A percentile compares a stretch with the other conserved stretches of the same genome.
Conservation (phyloP, 2,797 vertebrate species). For the Percopsis omiscomaycus region DNA sequence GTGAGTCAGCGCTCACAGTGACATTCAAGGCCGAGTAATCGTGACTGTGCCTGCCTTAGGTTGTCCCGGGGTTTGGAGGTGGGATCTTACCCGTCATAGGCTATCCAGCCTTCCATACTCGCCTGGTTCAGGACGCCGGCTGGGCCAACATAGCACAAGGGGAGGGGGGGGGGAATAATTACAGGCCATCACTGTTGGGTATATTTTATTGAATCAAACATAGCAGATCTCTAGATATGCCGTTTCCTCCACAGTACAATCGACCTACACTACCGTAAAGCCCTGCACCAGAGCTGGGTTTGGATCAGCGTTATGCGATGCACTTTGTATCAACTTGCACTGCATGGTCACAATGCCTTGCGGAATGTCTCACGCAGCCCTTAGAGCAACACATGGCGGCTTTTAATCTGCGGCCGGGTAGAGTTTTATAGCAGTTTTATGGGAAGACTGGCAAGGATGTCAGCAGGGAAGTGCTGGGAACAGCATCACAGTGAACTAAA, state of each 20-base stretch:
- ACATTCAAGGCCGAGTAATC: constrained; percentile 80
- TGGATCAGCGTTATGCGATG: constrained; percentile 12
- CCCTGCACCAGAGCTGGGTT: constrained; percentile 36
- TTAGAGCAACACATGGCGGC: not conserved
- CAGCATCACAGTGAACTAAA: constrained; percentile 52
- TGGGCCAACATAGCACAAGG: constrained; percentile 53
- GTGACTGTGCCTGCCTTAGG: constrained; percentile 98
- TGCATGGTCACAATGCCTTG: not conserved
- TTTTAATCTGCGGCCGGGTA: constrained; percentile 13
- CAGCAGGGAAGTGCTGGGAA: constrained; percentile 60
- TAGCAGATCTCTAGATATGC: constrained; percentile 32
- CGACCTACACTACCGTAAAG: constrained; percentile 32
- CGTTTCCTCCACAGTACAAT: constrained; percentile 36
- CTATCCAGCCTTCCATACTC: constrained; percentile 92
- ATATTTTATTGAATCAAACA: constrained; percentile 56
- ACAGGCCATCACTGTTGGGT: constrained; percentile 27
- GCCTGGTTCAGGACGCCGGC: constrained; percentile 65
- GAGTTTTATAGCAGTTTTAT: constrained; percentile 32
- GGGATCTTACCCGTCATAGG: constrained; percentile 98
- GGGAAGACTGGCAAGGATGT: constrained; percentile 39
- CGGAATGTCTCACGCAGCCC: no score
- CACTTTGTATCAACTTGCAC: constrained; percentile 14
- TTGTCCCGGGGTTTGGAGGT: constrained; percentile 84
- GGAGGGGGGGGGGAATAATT: constrained; percentile 45
- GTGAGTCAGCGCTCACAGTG: constrained; percentile 56